Evolutionary conservation across 2,113 vertebrate species (phyloP), one percentile per base, ranked within the genome.

Genomic region (Mobula birostris): DNA sequence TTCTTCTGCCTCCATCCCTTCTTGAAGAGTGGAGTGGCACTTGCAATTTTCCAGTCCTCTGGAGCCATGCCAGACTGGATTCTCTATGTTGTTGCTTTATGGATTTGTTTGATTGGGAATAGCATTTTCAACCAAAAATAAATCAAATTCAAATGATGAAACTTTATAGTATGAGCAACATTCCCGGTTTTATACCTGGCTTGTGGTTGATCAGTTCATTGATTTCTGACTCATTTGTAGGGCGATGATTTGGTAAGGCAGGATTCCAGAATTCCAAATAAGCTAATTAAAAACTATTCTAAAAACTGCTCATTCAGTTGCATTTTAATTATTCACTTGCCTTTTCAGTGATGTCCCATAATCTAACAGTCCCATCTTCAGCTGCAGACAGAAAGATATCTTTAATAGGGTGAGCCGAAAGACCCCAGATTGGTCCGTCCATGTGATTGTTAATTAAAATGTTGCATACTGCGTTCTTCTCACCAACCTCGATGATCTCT

Each of bases 401-500:
- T 94, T 98, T 96, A 94, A 98, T 97, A 32, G 98, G 99, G 95
- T 99, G 98, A 0, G 98, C 97, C 48, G 97, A 97, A 21, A 99
- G 95, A 61, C 99, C 98, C 98, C 99, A 99, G 95, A 99, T 97
- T 0, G 99, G 98, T 66, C 98, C 98, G 32, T 99, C 98, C 97
- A 98, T 98, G 94, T 99, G 99, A 72, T 98, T 98, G 63, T 98
- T 99, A 95, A 99, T 98, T 94, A 99, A 95, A 95, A 99, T 98
- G 95, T 98, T 99, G 96, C 98, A 99, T 0, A 97, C 99, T 94
- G 98, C 99, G 14, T 99, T 99, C 95, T 99, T 99, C 96, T 99
- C 99, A 95, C 99, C 98, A 91, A 99, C 98, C 96, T 99, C 99
- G 6, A 99, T 99, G 94, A 99, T 99, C 97, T 99, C 99, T 0